These are phyloP conservation scores for Drosophila simulans DNA, from an alignment of 1,140 invertebrate genomes.

Conservation along the genomic window DNA sequence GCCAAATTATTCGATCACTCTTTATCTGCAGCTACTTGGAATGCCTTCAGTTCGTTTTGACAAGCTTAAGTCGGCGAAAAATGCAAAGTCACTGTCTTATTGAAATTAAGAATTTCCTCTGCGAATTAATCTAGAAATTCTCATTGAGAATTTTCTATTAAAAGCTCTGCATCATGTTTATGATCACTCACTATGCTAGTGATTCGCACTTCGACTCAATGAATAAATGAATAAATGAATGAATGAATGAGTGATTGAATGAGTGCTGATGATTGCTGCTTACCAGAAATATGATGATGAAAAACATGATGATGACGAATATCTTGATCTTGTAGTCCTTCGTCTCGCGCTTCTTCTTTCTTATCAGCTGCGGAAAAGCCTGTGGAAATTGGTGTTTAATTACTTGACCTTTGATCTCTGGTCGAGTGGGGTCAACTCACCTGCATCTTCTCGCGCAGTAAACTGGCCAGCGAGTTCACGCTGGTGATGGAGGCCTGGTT, in stretches of 20 bases:
- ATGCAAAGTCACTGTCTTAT: background rate
- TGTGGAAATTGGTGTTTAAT: background rate
- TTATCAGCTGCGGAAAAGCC: slow-evolving; percentile 86
- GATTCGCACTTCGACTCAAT: background rate
- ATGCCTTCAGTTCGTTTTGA: background rate
- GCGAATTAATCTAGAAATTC: background rate
- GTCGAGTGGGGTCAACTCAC: slow-evolving; percentile 79
- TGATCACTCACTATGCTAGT: slow-evolving; percentile 7
- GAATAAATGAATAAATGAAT: background rate
- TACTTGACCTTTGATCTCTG: background rate
- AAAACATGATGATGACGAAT: slow-evolving; percentile 92
- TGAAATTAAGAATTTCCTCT: background rate
- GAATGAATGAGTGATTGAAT: background rate
- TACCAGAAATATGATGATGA: slow-evolving; percentile 90
- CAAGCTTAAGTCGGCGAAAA: background rate
- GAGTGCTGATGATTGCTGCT: slow-evolving; percentile 28
- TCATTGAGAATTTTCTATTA: background rate
- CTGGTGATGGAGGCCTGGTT: slow-evolving; percentile 89
- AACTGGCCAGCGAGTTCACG: slow-evolving; percentile 92
- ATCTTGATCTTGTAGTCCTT: slow-evolving; percentile 90
- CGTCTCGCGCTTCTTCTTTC: slow-evolving; percentile 87
- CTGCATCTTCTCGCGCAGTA: slow-evolving; percentile 92
- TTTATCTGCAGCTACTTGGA: background rate
- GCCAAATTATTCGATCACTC: background rate
- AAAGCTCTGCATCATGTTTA: background rate